These are phyloP conservation scores for Amphiprion clarkii DNA, from an alignment of 2,797 vertebrate species.

Conservation along the genomic window DNA sequence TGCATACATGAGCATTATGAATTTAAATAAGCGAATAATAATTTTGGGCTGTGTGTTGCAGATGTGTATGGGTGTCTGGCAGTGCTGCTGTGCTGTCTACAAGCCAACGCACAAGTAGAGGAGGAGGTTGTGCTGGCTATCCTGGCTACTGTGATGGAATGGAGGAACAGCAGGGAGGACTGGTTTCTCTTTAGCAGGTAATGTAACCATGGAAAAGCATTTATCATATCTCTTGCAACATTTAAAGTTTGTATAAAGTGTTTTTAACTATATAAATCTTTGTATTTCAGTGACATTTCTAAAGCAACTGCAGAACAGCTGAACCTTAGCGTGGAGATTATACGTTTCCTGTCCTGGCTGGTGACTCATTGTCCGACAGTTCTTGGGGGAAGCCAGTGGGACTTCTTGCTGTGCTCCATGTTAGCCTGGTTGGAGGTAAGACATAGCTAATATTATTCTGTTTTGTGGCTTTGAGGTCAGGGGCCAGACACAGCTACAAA, in stretches of 20 bases:
- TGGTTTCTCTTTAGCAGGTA: conserved; percentile 96
- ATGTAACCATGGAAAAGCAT: neutral
- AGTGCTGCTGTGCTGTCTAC: conserved; percentile 92
- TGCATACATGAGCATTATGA: neutral
- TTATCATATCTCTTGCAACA: neutral
- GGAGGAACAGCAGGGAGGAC: conserved; percentile 91
- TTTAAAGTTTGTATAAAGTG: neutral
- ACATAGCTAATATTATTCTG: neutral
- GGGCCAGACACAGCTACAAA: neutral
- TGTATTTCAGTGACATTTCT: conserved; percentile 87
- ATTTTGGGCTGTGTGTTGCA: conserved; percentile 63
- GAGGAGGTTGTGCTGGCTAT: conserved; percentile 88
- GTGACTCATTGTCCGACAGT: conserved; percentile 82
- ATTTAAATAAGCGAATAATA: conserved; percentile 8
- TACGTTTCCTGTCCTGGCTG: conserved; percentile 90
- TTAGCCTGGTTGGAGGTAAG: conserved; percentile 96
- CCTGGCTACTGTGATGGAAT: conserved; percentile 90
- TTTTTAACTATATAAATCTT: conserved; percentile 22
- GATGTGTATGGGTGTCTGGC: conserved; percentile 92
- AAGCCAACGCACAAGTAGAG: conserved; percentile 82
- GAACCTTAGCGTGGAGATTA: conserved; percentile 92
- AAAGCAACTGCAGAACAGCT: conserved; percentile 85
- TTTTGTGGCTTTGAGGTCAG: neutral
- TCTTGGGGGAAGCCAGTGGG: conserved; percentile 91
- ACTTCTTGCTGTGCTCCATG: conserved; percentile 96